Conservation (phyloP, 2,113 vertebrate species). For the Larimichthys polyactis region DNA sequence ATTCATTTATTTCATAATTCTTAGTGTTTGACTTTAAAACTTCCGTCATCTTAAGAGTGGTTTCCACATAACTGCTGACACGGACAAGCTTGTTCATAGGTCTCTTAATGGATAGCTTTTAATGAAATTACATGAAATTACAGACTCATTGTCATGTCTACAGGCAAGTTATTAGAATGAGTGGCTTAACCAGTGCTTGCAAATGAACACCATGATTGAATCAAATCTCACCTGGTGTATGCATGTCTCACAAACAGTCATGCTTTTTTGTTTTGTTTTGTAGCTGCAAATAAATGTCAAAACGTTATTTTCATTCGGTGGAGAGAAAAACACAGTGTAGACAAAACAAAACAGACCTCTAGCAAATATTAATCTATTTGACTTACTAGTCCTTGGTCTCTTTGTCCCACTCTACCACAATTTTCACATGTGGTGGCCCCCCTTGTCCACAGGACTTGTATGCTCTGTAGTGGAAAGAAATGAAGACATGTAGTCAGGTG, state of each 20-base stretch:
- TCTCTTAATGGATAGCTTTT: background rate
- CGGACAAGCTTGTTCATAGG: background rate
- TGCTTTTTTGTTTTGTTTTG: background rate
- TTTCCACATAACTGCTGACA: background rate
- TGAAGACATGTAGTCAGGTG: background rate
- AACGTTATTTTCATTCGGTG: background rate
- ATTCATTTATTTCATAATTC: background rate
- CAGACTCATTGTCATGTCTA: background rate
- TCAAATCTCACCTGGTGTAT: background rate
- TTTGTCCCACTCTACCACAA: slow-evolving; percentile 99
- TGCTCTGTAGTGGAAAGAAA: slow-evolving; percentile 81
- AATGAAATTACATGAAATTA: background rate
- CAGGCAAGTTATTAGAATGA: background rate
- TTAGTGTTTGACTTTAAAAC: background rate
- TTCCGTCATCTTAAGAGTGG: background rate
- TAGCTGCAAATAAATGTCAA: background rate
- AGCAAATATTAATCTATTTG: background rate
- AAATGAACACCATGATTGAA: background rate
- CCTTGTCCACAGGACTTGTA: slow-evolving; percentile 97
- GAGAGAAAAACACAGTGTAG: background rate
- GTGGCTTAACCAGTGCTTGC: background rate
- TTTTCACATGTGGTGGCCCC: slow-evolving; percentile 95
- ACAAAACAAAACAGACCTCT: background rate
- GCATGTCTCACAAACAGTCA: background rate
- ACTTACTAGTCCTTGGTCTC: slow-evolving; percentile 99